Percentiles rank a stretch among this genome's conserved stretches.
Evolutionary conservation across 37 sponge, comb jelly and placozoan species (phyloP).

Genomic region (Bolinopsis microptera): DNA sequence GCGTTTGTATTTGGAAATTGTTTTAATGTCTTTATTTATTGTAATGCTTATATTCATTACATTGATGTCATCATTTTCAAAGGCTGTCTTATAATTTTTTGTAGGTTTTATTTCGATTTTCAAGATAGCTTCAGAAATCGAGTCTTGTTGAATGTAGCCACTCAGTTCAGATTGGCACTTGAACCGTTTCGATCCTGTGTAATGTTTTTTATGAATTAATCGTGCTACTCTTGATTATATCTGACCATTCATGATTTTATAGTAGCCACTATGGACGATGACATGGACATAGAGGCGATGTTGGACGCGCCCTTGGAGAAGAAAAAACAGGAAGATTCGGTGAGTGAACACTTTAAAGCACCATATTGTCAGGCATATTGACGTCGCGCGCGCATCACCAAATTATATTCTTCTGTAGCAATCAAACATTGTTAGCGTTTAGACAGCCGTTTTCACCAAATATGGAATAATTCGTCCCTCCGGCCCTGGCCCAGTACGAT

Average conservation of each 20-base stretch:
- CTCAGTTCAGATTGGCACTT: too few species aligned
- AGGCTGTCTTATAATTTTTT: neutral
- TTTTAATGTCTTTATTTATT: constrained; percentile 30
- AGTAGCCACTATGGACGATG: constrained; percentile 11
- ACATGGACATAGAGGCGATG: constrained; percentile 66
- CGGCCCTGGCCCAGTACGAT: neutral
- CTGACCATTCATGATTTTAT: too few species aligned
- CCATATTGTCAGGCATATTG: neutral
- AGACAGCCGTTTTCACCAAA: neutral
- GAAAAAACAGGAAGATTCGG: neutral
- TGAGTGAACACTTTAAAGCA: neutral
- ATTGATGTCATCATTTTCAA: neutral
- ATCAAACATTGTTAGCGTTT: neutral
- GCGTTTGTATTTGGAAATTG: constrained; percentile 7
- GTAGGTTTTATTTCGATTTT: neutral
- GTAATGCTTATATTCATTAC: neutral
- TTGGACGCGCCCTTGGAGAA: constrained; percentile 61
- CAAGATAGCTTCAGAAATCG: too few species aligned
- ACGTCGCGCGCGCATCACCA: constrained; percentile 41
- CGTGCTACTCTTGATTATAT: too few species aligned
- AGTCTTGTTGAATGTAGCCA: too few species aligned
- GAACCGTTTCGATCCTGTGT: too few species aligned
- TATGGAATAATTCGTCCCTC: constrained; percentile 57
- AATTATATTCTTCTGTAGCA: neutral
- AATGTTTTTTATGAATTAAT: too few species aligned